phyloP scores from a whole-genome alignment of 2,888 invertebrate species.

The Lepidocyrtinus sp. region DNA sequence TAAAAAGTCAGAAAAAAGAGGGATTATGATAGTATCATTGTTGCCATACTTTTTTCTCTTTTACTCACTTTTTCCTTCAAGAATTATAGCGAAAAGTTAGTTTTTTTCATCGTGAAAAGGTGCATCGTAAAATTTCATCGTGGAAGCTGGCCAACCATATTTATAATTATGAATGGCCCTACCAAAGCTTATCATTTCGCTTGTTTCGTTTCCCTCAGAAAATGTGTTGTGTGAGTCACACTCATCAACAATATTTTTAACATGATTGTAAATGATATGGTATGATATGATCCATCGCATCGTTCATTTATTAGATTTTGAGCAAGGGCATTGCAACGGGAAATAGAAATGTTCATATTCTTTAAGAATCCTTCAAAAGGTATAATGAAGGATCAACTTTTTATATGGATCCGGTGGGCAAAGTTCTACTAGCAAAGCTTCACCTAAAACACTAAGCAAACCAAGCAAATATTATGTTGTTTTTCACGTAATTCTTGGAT shows the following conservation, averaged over 20 bases:
- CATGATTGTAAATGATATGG: too few relatives aligned
- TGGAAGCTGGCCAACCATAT: conserved; percentile 4
- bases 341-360: background rate
- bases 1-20: conserved; percentile 3
- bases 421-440: background rate
- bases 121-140: background rate
- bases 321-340: conserved; percentile 8
- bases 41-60: background rate
- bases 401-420: background rate
- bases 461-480: background rate
- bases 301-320: too few relatives aligned
- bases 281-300: too few relatives aligned
- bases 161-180: background rate
- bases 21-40: background rate
- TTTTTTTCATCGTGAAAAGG: background rate
- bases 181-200: background rate
- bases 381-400: background rate
- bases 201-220: background rate
- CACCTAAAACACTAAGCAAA: background rate
- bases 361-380: background rate
- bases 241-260: too few relatives aligned
- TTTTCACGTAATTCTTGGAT: background rate
- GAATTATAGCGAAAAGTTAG: background rate
- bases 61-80: conserved; percentile 3
- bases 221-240: too few relatives aligned